Evolutionary conservation across 2,797 vertebrate species (phyloP), one percentile per base, ranked within the genome.

Genomic region (Neomorphus geoffroyi): DNA sequence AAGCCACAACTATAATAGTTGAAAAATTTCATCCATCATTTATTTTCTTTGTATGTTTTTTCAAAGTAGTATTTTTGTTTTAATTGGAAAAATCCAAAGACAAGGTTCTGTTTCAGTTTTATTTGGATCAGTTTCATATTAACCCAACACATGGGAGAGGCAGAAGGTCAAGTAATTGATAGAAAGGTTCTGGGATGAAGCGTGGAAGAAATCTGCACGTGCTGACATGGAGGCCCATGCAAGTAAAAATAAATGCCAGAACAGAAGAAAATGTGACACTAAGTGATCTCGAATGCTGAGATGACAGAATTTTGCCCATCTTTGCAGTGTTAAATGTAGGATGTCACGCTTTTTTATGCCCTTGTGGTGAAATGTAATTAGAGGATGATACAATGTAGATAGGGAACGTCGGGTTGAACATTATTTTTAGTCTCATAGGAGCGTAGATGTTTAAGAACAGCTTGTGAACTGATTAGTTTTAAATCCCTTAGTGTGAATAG

Each of bases 401-500:
- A 35, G 45, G 43, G 57, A 61, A 89, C 71, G 45, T 94, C 64
- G 80, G 37, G 77, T 26, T 83, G 91, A 71, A 89, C 37, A 48
- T 71, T 74, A 74, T 87, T 96, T 95, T 94, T 80, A 89, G 79
- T 71, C 69, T 93, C 33, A n/a, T 4, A 60, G 81, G 62, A 61
- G 39, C 57, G 50, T 43, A 27, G 73, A 83, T 79, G 81, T 93
- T 85, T 74, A 91, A 92, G 93, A 93, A 85, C 86, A 91, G 71
- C 88, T 91, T 93, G 79, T 53, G 35, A 80, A 80, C 53, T 80
- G 91, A 91, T 95, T 95, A 93, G 77, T 88, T 93, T 91, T 80
- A 93, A 94, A 82, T 94, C 89, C 69, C 17, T 1, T 51, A 35
- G 70, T 46, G 58, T 85, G 89, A 83, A 82, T 43, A 87, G 84